These are phyloP conservation scores for Latrodectus geometricus DNA, from an alignment of 1,140 invertebrate genomes.

Conservation along the genomic window DNA sequence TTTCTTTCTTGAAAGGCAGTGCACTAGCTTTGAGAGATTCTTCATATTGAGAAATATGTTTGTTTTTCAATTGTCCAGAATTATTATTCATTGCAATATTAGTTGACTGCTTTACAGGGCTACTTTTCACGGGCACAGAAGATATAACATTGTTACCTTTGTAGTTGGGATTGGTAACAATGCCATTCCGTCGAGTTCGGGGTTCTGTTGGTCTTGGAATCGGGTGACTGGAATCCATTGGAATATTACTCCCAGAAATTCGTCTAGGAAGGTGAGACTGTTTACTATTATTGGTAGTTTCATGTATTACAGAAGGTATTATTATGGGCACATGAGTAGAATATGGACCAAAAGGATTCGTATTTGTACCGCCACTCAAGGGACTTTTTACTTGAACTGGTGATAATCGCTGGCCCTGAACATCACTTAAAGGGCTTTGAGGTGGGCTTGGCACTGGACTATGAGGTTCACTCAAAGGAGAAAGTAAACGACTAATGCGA, in stretches of 20 bases:
- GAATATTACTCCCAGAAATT: conserved; percentile 10
- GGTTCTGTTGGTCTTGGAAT: conserved; percentile 67
- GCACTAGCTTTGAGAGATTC: conserved; percentile 75
- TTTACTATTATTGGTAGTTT: conserved; percentile 24
- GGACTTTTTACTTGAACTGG: conserved; percentile 45
- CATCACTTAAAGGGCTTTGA: conserved; percentile 81
- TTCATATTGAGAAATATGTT: conserved; percentile 54
- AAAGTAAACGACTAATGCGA: conserved; percentile 72
- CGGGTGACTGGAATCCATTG: conserved; percentile 34
- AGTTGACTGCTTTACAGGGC: conserved; percentile 72
- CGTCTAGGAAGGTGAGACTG: conserved; percentile 42
- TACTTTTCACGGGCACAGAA: conserved; percentile 71
- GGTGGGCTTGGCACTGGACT: conserved; percentile 86
- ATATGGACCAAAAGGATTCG: conserved; percentile 16
- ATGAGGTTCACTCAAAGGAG: conserved; percentile 80
- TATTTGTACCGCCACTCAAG: neutral
- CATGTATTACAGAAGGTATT: conserved; percentile 28
- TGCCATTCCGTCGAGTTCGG: conserved; percentile 79
- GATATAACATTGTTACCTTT: conserved; percentile 70
- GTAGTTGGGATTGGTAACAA: conserved; percentile 91
- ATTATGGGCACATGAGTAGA: conserved; percentile 55
- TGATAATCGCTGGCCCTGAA: conserved; percentile 63
- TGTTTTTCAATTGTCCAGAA: conserved; percentile 37
- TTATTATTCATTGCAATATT: conserved; percentile 35
- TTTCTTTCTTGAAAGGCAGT: conserved; percentile 81